Conservation (phyloP, 2,797 vertebrate genomes). For the Petrocephalus schoutedeni region DNA sequence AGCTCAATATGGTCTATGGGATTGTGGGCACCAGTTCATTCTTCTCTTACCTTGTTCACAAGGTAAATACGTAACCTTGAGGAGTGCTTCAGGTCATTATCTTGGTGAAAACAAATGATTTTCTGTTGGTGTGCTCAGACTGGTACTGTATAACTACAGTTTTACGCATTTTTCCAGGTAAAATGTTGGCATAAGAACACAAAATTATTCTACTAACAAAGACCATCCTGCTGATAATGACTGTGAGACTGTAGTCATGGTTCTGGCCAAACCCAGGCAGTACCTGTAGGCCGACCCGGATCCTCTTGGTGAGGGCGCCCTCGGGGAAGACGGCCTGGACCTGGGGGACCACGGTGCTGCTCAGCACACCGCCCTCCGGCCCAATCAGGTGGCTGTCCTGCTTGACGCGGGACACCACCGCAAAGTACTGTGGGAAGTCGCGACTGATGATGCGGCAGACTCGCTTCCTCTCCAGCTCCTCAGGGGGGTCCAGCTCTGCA, state of each 20-base stretch:
- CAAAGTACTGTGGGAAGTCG: conserved; percentile 97
- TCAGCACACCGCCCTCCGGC: conserved; percentile 89
- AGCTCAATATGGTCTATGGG: not conserved
- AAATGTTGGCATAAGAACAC: not conserved
- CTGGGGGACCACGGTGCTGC: conserved; percentile 90
- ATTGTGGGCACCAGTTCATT: not conserved
- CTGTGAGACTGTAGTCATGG: not conserved
- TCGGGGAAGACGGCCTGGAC: conserved; percentile 96
- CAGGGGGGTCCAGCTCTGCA: conserved; percentile 80
- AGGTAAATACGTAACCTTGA: not conserved
- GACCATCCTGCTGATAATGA: not conserved
- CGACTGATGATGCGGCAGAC: conserved; percentile 94
- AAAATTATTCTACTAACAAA: not conserved
- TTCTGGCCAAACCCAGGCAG: conserved; percentile 1
- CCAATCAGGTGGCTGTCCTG: conserved; percentile 96
- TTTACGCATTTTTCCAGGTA: not conserved
- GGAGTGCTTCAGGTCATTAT: not conserved
- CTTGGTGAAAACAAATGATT: not conserved
- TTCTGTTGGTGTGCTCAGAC: not conserved
- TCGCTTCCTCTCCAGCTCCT: conserved; percentile 90
- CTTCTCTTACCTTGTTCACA: not conserved
- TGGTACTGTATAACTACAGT: not conserved
- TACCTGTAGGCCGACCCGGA: conserved; percentile 96
- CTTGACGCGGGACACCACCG: conserved; percentile 90
- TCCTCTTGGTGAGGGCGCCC: conserved; percentile 91